Evolutionary conservation across 2,797 vertebrate species (phyloP), one percentile per base, ranked within the genome.

Genomic region (Muscicapa comitata): DNA sequence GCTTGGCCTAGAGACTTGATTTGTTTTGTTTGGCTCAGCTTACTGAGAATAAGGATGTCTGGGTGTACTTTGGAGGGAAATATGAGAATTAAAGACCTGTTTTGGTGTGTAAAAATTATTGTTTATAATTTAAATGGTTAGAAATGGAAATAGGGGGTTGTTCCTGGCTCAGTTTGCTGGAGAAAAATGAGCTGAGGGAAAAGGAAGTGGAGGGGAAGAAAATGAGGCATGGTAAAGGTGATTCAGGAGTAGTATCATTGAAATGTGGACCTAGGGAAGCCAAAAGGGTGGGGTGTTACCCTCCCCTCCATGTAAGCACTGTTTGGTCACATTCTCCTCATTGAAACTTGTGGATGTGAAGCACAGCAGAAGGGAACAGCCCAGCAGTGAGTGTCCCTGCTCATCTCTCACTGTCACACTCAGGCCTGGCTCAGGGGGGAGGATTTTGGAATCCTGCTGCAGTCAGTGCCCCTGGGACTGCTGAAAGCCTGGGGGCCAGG

Each of bases 1-100:
- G 16, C 31, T 74, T 77, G 18, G 38, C 54, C 37, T 72, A 35
- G 87, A 68, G 80, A 73, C 51, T 83, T 55, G 43, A 84, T 85
- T 94, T 90, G 79, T 93, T 91, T 93, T 80, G 31, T 78, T 95
- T 96, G 94, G 68, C 94, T 86, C 40, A n/a, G 13, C 51, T 74
- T 80, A n/a, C 38, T 83, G 66, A 83, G 50, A 70, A 71, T 81
- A 57, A 93, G 71, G 63, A 77, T 93, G 72, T 91, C 91, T 92
- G 81, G 38, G 47, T 92, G 40, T 87, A 75, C 85, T 94, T 93
- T 94, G 80, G 87, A 82, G 65, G 40, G 76, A 68, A 94, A 93
- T 66, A 66, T 6, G 31, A 88, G 73, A 79, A 58, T 80, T 91
- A 62, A 84, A 92, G 81, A 88, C 50, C 66, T 90, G 71, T 73